Evolutionary conservation across 2,888 invertebrate genomes (phyloP).

Genomic region (Drosophila kambysellisi): DNA sequence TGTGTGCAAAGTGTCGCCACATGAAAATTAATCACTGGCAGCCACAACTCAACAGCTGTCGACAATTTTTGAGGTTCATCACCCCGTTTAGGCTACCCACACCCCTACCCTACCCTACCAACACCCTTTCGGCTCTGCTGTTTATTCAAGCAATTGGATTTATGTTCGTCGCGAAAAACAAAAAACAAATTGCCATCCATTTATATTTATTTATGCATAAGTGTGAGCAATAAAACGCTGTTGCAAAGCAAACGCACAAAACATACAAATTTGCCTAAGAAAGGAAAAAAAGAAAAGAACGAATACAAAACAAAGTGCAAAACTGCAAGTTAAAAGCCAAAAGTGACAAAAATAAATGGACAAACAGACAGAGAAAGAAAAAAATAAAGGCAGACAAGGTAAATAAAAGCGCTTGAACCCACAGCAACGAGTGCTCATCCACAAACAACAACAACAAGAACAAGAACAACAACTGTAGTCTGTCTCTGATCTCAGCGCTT

Average conservation of each 20-base stretch:
- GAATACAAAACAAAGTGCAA: conserved; percentile 30
- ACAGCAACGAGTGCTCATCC: conserved; percentile 37
- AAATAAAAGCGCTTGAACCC: conserved; percentile 58
- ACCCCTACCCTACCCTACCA: no score
- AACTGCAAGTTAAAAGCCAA: conserved; percentile 53
- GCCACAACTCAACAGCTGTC: conserved; percentile 47
- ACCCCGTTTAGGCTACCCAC: conserved; percentile 6
- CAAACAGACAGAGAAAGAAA: conserved; percentile 33
- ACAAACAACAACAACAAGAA: conserved; percentile 24
- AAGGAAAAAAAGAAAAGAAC: conserved; percentile 15
- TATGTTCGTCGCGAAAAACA: conserved; percentile 54
- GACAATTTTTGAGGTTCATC: conserved; percentile 46
- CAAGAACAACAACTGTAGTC: conserved; percentile 20
- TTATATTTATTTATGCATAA: conserved; percentile 32
- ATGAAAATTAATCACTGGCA: conserved; percentile 62
- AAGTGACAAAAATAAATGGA: conserved; percentile 35
- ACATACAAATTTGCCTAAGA: conserved; percentile 60
- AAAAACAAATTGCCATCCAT: conserved; percentile 44
- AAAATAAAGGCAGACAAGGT: conserved; percentile 69
- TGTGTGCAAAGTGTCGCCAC: conserved; percentile 49
- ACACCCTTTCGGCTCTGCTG: conserved; percentile 18
- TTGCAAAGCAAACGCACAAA: conserved; percentile 48
- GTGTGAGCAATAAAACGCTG: conserved; percentile 55
- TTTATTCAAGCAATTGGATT: conserved; percentile 68
- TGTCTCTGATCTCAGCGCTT: conserved; percentile 62